Evolutionary conservation across 2,888 invertebrate species (phyloP), one percentile per base, ranked within the genome.

Genomic region (Tetranychus truncatus): DNA sequence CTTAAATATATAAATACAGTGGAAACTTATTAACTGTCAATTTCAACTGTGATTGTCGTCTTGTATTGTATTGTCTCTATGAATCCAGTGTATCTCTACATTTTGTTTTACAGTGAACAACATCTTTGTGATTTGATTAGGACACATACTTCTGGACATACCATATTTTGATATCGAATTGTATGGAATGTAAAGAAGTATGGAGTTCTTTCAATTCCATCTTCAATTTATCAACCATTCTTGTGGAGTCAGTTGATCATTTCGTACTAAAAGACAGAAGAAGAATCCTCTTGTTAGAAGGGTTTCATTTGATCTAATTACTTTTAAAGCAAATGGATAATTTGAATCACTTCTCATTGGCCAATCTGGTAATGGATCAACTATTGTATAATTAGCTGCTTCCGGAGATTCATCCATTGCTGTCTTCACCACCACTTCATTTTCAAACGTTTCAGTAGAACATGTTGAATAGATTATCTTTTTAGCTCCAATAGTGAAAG

Each of bases 401-500:
- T 80, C 80, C 45, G 71, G 6, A 2, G 76, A 74, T 44, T 86
- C 84, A 77, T 85, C 84, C 11, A 89, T 84, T 6, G 89, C 88
- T 81, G 89, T 89, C 18, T 88, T 86, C 1, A 94, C 87, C 0
- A 99, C 96, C 79, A 88, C 85, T 83, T 99, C 99, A 82, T 99
- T 99, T 84, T 96, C 95, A 83, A 92, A 89, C 0, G 88, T 87
- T 81, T 90, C 87, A 11, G 93, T 81, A 0, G 97, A 99, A 81
- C 99, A 99, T 0, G 99, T 99, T 66, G 96, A 97, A 83, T 99
- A 99, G 4, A 95, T 90, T 20, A 99, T 88, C 75, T 89, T 86
- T 81, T 91, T 89, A 0, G 88, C 92, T 0, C 95, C 92, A 82
- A 95, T 95, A 18, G 86, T 87, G 82, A 97, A 87, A 0, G 96